Percentiles rank a stretch among this genome's conserved stretches.
phyloP scores from a whole-genome alignment of 2,113 vertebrate genomes.

The Paradoxurus hermaphroditus region DNA sequence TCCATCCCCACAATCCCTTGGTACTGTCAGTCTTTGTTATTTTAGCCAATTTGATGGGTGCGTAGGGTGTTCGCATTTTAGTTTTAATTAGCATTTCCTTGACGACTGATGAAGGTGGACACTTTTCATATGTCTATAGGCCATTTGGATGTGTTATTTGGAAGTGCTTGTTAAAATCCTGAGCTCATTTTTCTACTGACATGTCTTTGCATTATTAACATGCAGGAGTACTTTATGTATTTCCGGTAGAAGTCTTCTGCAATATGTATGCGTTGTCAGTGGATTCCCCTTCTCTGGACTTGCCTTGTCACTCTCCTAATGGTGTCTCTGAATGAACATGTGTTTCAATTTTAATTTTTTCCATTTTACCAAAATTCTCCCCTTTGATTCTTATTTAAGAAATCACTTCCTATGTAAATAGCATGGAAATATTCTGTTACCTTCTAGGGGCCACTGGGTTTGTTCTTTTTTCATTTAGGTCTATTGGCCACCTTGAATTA shows the following conservation, averaged over 20 bases:
- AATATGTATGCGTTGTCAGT: neutral
- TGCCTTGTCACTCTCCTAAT: neutral
- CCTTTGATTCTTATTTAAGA: neutral
- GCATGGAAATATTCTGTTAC: neutral
- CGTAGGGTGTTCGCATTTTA: neutral
- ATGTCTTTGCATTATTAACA: neutral
- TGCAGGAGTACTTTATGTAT: neutral
- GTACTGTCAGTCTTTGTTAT: neutral
- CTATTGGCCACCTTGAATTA: neutral
- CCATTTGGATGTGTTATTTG: neutral
- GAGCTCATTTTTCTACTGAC: neutral
- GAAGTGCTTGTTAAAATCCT: conserved; percentile 10
- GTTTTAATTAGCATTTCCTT: conserved; percentile 40
- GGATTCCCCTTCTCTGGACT: neutral
- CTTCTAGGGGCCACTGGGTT: neutral
- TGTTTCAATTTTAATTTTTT: conserved; percentile 19
- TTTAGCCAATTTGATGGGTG: neutral
- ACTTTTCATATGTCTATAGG: neutral
- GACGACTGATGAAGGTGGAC: neutral
- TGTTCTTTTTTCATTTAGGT: neutral
- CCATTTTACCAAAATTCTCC: neutral
- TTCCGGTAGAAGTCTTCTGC: neutral
- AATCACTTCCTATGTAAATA: neutral
- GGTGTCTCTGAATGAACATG: neutral
- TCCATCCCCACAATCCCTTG: neutral